Evolutionary conservation across 92 coral and sea anemone genomes (phyloP).

Genomic region (Paragorgia papillata): DNA sequence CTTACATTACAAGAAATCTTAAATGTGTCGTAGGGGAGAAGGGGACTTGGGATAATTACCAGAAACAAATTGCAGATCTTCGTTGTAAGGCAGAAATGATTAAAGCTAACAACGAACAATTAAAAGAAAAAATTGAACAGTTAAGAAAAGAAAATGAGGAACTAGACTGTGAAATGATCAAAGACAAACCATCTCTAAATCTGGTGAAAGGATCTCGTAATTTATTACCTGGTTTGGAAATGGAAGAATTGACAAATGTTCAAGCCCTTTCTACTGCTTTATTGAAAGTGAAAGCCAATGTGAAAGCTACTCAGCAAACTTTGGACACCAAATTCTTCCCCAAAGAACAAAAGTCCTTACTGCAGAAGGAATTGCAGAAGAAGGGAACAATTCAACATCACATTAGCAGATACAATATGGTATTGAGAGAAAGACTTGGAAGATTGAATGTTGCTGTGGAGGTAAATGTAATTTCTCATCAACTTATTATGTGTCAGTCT

Average conservation of each 20-base stretch:
- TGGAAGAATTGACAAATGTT: slow-evolving; percentile 78
- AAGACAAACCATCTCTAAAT: slow-evolving; percentile 60
- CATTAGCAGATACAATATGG: slow-evolving; percentile 53
- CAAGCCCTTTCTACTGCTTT: slow-evolving; percentile 66
- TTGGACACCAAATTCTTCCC: slow-evolving; percentile 69
- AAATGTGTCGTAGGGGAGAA: slow-evolving; percentile 83
- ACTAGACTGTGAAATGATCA: slow-evolving; percentile 55
- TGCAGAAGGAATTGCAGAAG: slow-evolving; percentile 68
- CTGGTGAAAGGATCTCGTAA: slow-evolving; percentile 58
- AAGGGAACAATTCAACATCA: slow-evolving; percentile 64
- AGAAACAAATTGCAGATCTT: slow-evolving; percentile 79
- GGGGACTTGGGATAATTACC: slow-evolving; percentile 69
- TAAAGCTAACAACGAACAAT: slow-evolving; percentile 52
- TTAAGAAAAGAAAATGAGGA: slow-evolving; percentile 55
- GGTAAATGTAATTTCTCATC: slow-evolving; percentile 54
- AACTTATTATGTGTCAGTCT: too few relatives aligned
- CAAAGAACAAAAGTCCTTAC: slow-evolving; percentile 64
- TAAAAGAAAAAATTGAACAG: slow-evolving; percentile 54
- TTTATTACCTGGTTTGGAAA: slow-evolving; percentile 77
- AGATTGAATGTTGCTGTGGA: slow-evolving; percentile 84
- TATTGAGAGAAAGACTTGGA: slow-evolving; percentile 72
- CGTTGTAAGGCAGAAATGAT: slow-evolving; percentile 72
- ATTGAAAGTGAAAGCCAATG: slow-evolving; percentile 65
- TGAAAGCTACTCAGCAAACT: slow-evolving; percentile 60
- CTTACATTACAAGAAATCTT: slow-evolving; percentile 76